Base-by-base conservation (phyloP, 1,140 invertebrate species). In the Drosophila burlai region DNA sequence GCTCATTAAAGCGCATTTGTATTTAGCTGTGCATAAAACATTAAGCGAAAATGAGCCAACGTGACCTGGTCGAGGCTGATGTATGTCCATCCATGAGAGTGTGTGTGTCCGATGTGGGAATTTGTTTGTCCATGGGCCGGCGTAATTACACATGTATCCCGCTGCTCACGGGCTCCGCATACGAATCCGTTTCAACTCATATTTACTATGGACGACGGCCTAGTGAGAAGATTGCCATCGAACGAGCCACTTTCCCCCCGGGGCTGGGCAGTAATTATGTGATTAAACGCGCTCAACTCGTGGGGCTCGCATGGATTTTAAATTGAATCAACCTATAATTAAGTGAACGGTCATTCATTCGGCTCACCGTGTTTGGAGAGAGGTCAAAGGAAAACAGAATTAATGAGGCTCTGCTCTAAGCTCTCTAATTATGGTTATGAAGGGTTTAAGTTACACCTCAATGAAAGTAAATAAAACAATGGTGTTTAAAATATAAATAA, bases 11-110 rank as follows among this genome's bases (percentile, higher is more conserved):
- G 78, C 84, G 74, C 84, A 87, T 87, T 87, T 87, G 85, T 90
- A 87, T 89, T 87, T 87, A 87, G 85, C 78, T 87, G 84, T 81
- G 85, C 84, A 87, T 84, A 81, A 87, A 87, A 84, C 84, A 87
- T 87, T 81, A 84, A 90, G 81, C 77, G 85, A 84, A 79, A 90
- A 90, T 89, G 85, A 84, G 81, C 38, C 77, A 79, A 87, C 84
- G 76, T 83, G 83, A 80, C 84, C 81, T 63, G 67, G 52, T 68
- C 74, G 26, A 52, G 61, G 42, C 43, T 29, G 50, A 57, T 57
- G 49, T 47, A 42, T 61, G 64, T 71, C 63, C 67, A 67, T 71
- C 64, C 62, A 13, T 45, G 54, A 38, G 54, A 18, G 64, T 31
- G 21, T 49, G 21, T 36, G 21, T 36, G 7, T n/a, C 38, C 52